Base-by-base conservation (phyloP, 2,113 vertebrate genomes). In the Gymnogyps californianus region DNA sequence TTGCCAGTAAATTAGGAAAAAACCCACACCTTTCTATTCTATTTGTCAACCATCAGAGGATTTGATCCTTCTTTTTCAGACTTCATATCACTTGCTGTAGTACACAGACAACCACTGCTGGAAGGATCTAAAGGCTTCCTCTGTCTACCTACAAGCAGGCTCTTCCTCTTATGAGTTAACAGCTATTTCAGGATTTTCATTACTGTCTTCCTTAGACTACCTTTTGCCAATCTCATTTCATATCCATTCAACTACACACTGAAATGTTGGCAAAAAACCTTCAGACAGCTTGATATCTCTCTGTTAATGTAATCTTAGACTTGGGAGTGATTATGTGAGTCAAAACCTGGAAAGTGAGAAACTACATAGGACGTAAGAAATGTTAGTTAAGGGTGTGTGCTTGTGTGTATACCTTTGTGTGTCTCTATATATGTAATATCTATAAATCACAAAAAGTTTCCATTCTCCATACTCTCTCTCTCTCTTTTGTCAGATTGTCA, bases 11-110 rank as follows among this genome's bases (percentile, higher is more conserved):
- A 88, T 44, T 29, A 49, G 21, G 40, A 10, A 20, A 55, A 69
- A 12, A 0, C 0, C 4, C 3, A 26, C 16, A 38, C 1, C 1
- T 70, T 82, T 82, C 59, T 66, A 12, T 36, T 81, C 6, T 36
- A 20, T 65, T 70, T 70, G 14, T 72, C 32, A 71, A 0, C 8
- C 16, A 15, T 29, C n/a, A 70, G n/a, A 59, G 7, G 16, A 32
- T 38, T 52, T 51, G 14, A 29, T 71, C 13, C 2, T 72, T 42
- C 40, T 74, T 69, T 79, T 84, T 91, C 52, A 69, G 49, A 69
- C 26, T 40, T 80, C 14, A 3, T 44, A 44, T 46, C 22, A 49
- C 34, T 21, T 64, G 5, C 32, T 57, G 4, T n/a, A n/a, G n/a
- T 83, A 36, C 7, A 34, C 13, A 61, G 26, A 34, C 16, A 59